These are phyloP conservation scores for Hippolais icterina DNA, from an alignment of 2,113 vertebrate genomes.

Conservation along the genomic window DNA sequence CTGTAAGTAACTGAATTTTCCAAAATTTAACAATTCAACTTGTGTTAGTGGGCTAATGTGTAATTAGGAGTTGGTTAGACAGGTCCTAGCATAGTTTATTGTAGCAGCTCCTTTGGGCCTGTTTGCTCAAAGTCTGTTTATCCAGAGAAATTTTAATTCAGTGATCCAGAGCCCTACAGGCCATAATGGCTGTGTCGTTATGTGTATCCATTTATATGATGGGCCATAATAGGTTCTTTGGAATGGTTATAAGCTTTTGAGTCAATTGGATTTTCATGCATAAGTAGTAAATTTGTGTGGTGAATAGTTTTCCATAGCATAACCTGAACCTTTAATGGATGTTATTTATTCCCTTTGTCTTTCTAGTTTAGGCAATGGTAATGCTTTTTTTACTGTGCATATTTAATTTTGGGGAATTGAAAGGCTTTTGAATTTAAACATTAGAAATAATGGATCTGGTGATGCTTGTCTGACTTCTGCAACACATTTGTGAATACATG, in stretches of 20 bases:
- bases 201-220: neutral
- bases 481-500: neutral
- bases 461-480: neutral
- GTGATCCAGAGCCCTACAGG: neutral
- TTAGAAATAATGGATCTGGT: neutral
- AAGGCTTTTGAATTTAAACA: neutral
- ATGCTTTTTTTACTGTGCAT: neutral
- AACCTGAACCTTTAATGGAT: neutral
- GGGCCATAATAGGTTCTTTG: neutral
- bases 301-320: neutral
- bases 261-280: constrained; percentile 10
- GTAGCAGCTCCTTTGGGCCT: constrained; percentile 16
- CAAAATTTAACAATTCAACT: neutral
- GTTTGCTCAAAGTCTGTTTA: neutral
- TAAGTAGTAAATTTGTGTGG: neutral
- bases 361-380: neutral
- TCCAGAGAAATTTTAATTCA: constrained; percentile 17
- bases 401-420: neutral
- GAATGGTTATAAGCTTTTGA: neutral
- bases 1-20: neutral
- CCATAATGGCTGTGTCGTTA: neutral
- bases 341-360: constrained; percentile 14
- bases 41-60: neutral
- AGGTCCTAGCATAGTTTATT: neutral
- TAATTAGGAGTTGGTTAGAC: constrained; percentile 3